These are phyloP conservation scores for Cacoxenus indagator DNA, from an alignment of 2,888 invertebrate species.

Conservation along the genomic window DNA sequence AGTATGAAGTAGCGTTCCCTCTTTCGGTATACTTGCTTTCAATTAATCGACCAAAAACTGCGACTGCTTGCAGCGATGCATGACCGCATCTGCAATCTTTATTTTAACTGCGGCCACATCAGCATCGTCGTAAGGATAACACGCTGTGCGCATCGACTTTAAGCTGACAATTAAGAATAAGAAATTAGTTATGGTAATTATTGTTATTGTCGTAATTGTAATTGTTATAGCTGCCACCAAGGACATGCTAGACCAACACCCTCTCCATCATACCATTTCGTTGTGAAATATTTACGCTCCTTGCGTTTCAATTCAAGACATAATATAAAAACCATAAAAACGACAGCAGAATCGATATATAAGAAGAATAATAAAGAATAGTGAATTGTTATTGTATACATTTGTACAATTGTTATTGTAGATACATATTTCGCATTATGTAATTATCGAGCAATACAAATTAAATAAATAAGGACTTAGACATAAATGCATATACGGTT, in stretches of 20 bases:
- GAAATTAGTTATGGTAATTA: not conserved
- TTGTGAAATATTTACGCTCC: constrained; percentile 46
- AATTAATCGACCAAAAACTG: constrained; percentile 70
- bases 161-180: constrained; percentile 1
- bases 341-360: constrained; percentile 18
- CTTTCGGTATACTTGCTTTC: constrained; percentile 47
- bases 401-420: too few relatives aligned
- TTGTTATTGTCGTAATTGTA: too few relatives aligned
- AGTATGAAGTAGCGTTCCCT: constrained; percentile 44
- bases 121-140: constrained; percentile 70
- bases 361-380: not conserved
- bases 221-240: too few relatives aligned
- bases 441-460: too few relatives aligned
- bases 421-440: too few relatives aligned
- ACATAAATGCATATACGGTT: constrained; percentile 35
- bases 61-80: constrained; percentile 68
- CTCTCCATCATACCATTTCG: constrained; percentile 43
- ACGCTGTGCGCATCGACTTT: constrained; percentile 44
- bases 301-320: constrained; percentile 52
- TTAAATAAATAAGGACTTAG: too few relatives aligned
- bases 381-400: not conserved
- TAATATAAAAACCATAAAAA: constrained; percentile 42
- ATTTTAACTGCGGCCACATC: constrained; percentile 75
- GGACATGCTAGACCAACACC: too few relatives aligned
- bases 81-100: constrained; percentile 71